phyloP scores from a whole-genome alignment of 2,888 invertebrate genomes.

The Pimpla rufipes region DNA sequence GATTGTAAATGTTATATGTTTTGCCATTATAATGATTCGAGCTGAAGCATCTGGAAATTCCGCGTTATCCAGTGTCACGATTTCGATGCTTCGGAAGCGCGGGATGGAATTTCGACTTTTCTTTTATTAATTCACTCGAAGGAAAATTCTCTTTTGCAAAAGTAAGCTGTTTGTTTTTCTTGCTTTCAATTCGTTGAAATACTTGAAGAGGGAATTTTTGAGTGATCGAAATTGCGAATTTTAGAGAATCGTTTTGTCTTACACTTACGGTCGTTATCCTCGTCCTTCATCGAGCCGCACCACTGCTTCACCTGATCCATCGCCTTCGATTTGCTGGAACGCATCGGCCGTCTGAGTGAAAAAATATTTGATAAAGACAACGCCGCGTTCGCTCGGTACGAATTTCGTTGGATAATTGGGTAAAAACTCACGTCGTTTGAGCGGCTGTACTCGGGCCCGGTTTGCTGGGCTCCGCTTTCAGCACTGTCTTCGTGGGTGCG shows the following conservation, averaged over 20 bases:
- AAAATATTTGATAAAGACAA: conserved; percentile 56
- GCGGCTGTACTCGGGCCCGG: conserved; percentile 82
- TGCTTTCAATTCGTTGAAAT: too few species aligned
- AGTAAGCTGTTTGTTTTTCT: too few species aligned
- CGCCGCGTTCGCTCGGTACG: too few species aligned
- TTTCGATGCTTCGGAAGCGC: too few species aligned
- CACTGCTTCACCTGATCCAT: conserved; percentile 94
- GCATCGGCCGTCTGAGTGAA: conserved; percentile 88
- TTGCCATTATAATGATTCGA: too few species aligned
- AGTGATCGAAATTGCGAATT: not conserved
- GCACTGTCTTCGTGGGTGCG: conserved; percentile 75
- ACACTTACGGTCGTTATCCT: conserved; percentile 84
- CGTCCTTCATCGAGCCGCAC: conserved; percentile 90
- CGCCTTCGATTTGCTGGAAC: conserved; percentile 93
- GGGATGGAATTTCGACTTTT: too few species aligned
- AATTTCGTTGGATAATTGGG: not conserved
- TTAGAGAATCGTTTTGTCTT: not conserved
- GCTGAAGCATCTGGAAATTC: too few species aligned
- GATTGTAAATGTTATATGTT: too few species aligned
- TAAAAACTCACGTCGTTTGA: conserved; percentile 79
- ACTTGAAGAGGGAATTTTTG: too few species aligned
- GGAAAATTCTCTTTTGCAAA: too few species aligned
- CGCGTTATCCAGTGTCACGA: too few species aligned
- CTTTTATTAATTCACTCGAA: too few species aligned
- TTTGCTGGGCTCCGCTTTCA: conserved; percentile 80